Evolutionary conservation across 2,888 invertebrate species (phyloP).

Genomic region (Rhagonycha lutea): DNA sequence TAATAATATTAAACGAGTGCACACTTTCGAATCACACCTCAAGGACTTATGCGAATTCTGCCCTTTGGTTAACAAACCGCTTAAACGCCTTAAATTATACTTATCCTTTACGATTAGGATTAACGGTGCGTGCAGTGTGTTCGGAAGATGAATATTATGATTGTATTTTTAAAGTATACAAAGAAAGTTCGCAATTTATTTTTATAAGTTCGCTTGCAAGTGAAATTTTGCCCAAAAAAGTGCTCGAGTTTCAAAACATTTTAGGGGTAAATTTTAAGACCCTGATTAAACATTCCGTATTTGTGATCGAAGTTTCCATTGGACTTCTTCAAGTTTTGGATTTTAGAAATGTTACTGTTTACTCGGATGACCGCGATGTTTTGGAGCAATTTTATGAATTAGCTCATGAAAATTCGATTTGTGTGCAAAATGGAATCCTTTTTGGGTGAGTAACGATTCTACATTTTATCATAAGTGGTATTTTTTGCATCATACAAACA

Average conservation of each 20-base stretch:
- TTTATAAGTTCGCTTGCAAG: conserved; percentile 42
- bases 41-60: conserved; percentile 44
- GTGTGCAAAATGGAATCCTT: conserved; percentile 44
- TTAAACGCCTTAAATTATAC: conserved; percentile 44
- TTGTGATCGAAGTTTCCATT: conserved; percentile 43
- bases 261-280: conserved; percentile 39
- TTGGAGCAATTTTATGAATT: conserved; percentile 46
- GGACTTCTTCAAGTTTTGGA: conserved; percentile 42
- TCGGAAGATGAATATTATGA: conserved; percentile 43
- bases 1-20: conserved; percentile 45
- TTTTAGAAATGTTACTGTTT: conserved; percentile 46
- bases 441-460: conserved; percentile 41
- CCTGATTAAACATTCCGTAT: conserved; percentile 31
- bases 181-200: conserved; percentile 33
- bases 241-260: conserved; percentile 42
- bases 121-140: conserved; percentile 45
- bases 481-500: background rate
- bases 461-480: background rate
- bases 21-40: conserved; percentile 28
- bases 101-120: conserved; percentile 40
- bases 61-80: conserved; percentile 47
- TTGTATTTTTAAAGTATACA: conserved; percentile 43
- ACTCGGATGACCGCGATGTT: conserved; percentile 42
- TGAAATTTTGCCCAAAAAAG: conserved; percentile 31
- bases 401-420: conserved; percentile 45